A percentile compares a stretch with the other conserved stretches of the same genome.
These are phyloP conservation scores for Heliconius erato DNA, from an alignment of 2,888 invertebrate genomes.

Conservation along the genomic window DNA sequence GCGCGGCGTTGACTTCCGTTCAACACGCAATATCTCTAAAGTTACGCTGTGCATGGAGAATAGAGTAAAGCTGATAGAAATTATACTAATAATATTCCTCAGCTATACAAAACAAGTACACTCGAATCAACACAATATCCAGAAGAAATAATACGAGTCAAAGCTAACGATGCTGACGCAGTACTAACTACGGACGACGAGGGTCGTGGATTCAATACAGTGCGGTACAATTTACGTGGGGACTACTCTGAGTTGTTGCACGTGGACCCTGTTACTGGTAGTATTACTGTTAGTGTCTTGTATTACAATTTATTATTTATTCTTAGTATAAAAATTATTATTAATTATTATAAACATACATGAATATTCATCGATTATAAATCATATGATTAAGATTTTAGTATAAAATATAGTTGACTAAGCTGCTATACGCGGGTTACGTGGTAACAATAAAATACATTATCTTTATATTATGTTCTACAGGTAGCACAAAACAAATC, in stretches of 20 bases:
- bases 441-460: neutral
- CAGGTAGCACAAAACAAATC: slow-evolving; percentile 87
- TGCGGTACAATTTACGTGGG: slow-evolving; percentile 90
- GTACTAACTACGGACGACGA: slow-evolving; percentile 85
- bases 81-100: slow-evolving; percentile 21
- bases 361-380: too few relatives aligned
- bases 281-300: slow-evolving; percentile 82
- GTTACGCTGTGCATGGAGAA: too few relatives aligned
- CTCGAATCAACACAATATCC: slow-evolving; percentile 89
- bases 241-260: slow-evolving; percentile 90
- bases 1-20: too few relatives aligned
- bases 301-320: neutral
- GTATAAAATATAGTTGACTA: too few relatives aligned
- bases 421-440: too few relatives aligned
- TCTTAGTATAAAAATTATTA: too few relatives aligned
- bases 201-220: slow-evolving; percentile 88
- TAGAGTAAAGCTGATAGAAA: too few relatives aligned
- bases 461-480: neutral
- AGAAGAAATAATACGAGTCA: slow-evolving; percentile 88
- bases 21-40: too few relatives aligned
- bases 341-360: too few relatives aligned
- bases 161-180: slow-evolving; percentile 90
- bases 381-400: too few relatives aligned
- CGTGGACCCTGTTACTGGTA: slow-evolving; percentile 89
- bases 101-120: slow-evolving; percentile 89